Evolutionary conservation across 1,140 invertebrate genomes (phyloP).

Genomic region (Euura lappo): DNA sequence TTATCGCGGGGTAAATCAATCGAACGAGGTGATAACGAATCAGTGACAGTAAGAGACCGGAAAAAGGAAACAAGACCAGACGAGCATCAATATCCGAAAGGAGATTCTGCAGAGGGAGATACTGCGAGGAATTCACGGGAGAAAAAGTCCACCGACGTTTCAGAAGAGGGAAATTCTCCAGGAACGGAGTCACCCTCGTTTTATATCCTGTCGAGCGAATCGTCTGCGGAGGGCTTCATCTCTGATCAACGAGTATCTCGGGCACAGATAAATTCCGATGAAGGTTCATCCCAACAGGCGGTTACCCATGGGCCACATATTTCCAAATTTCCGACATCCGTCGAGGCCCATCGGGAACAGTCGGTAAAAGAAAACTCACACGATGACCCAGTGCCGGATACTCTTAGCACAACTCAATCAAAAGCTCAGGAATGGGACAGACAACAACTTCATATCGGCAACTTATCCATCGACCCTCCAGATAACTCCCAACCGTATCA

Average conservation of each 20-base stretch:
- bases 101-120: neutral
- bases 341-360: neutral
- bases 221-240: neutral
- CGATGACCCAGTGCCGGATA: too few species aligned
- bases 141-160: neutral
- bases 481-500: conserved; percentile 46
- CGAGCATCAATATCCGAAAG: neutral
- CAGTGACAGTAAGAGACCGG: neutral
- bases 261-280: neutral
- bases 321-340: neutral
- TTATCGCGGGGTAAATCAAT: conserved; percentile 21
- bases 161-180: conserved; percentile 46
- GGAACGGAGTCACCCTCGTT: conserved; percentile 3
- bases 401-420: neutral
- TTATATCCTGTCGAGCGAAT: conserved; percentile 6
- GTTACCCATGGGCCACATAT: conserved; percentile 6
- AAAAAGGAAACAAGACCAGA: conserved; percentile 3
- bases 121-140: neutral
- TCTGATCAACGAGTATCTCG: neutral
- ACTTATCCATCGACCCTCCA: conserved; percentile 53
- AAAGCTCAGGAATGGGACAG: conserved; percentile 30
- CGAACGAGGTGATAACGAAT: conserved; percentile 14
- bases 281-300: conserved; percentile 7
- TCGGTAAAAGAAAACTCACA: neutral
- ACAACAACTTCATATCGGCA: conserved; percentile 51